Percentiles rank a stretch among this genome's conserved stretches.
Evolutionary conservation across 2,888 invertebrate species (phyloP).

Genomic region (Phorcus lineatus): DNA sequence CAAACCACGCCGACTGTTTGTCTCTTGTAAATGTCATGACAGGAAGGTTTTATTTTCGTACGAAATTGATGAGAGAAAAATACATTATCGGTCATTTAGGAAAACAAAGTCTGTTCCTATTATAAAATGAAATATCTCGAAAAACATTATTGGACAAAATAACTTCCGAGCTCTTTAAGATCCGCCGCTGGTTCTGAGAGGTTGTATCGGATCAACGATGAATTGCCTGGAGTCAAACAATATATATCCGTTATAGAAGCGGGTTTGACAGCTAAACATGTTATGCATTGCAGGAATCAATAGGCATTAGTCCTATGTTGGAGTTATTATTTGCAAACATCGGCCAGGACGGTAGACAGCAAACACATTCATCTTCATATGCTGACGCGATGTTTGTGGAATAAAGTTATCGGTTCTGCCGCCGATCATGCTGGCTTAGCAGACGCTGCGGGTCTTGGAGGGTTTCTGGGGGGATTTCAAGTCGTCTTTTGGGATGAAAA

Average conservation of each 20-base stretch:
- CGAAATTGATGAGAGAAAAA: too few species aligned
- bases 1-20: too few species aligned
- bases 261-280: neutral
- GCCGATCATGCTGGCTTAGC: neutral
- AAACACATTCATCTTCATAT: conserved; percentile 10
- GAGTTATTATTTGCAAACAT: conserved; percentile 1
- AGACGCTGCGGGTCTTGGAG: neutral
- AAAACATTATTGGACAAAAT: neutral
- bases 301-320: neutral
- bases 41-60: too few species aligned
- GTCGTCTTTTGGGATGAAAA: too few species aligned
- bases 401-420: neutral
- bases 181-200: neutral
- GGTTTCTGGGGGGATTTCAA: neutral
- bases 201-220: neutral
- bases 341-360: neutral
- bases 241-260: neutral
- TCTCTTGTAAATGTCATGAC: too few species aligned
- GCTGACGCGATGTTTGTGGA: neutral
- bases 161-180: neutral
- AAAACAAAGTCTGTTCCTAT: too few species aligned
- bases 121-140: too few species aligned
- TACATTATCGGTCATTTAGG: too few species aligned
- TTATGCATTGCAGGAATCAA: neutral
- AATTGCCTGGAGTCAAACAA: neutral